These are phyloP conservation scores for Spongia lamella DNA, from an alignment of 37 sponge, comb jelly and placozoan species.

Conservation along the genomic window DNA sequence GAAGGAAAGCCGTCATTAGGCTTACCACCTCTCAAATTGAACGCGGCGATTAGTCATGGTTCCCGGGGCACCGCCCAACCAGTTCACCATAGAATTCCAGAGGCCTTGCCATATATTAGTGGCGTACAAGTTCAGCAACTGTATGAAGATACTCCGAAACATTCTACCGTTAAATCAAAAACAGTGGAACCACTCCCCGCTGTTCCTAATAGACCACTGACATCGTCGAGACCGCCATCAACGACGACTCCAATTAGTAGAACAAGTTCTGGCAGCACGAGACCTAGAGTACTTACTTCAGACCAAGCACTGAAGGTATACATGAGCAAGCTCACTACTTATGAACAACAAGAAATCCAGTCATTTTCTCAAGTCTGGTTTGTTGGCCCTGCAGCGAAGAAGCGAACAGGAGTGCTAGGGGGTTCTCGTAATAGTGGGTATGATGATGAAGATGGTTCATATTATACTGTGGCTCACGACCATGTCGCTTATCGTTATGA, in stretches of 20 bases:
- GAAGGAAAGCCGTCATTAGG: constrained; percentile 12
- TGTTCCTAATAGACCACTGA: constrained; percentile 53
- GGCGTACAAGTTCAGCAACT: constrained; percentile 80
- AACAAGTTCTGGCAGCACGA: constrained; percentile 40
- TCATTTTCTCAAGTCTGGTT: constrained; percentile 87
- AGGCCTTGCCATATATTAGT: constrained; percentile 39
- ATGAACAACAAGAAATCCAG: constrained; percentile 94
- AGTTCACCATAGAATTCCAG: constrained; percentile 22
- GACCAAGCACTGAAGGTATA: constrained; percentile 93
- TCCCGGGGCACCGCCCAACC: background rate
- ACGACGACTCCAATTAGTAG: background rate
- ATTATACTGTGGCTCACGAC: constrained; percentile 85
- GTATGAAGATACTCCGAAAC: constrained; percentile 32
- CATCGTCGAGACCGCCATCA: constrained; percentile 22
- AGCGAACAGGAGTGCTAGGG: constrained; percentile 82
- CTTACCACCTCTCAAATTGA: constrained; percentile 48
- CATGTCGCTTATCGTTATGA: constrained; percentile 96
- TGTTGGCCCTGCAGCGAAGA: constrained; percentile 92
- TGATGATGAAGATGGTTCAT: constrained; percentile 91
- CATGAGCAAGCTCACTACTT: constrained; percentile 85
- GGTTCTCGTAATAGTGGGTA: constrained; percentile 86
- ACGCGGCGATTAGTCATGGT: constrained; percentile 2
- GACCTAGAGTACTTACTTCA: constrained; percentile 69
- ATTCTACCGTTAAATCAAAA: constrained; percentile 4
- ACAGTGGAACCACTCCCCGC: constrained; percentile 37